A percentile compares a stretch with the other conserved stretches of the same genome.
These are phyloP conservation scores for Glossosoma conforme DNA, from an alignment of 1,140 invertebrate species.

Conservation along the genomic window DNA sequence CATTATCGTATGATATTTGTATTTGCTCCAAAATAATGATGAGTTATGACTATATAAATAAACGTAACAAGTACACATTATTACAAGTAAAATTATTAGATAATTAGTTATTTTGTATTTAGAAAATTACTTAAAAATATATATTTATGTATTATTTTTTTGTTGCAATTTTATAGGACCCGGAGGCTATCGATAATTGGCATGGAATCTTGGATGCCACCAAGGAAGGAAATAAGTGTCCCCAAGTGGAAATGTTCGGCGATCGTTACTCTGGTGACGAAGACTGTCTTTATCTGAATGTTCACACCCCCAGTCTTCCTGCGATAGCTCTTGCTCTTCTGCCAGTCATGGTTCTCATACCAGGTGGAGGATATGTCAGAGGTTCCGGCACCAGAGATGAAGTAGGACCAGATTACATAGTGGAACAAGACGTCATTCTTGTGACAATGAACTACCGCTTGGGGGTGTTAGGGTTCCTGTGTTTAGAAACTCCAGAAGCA, in stretches of 20 bases:
- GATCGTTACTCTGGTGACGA: slow-evolving; percentile 14
- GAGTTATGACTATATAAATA: no score
- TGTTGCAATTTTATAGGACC: slow-evolving; percentile 35
- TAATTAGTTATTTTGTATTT: no score
- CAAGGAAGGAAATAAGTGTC: slow-evolving; percentile 39
- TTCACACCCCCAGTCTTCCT: slow-evolving; percentile 22
- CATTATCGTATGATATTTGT: no score
- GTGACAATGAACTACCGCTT: slow-evolving; percentile 21
- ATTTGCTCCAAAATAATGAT: no score
- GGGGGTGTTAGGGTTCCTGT: slow-evolving; percentile 51
- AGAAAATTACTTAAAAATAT: no score
- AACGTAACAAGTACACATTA: no score
- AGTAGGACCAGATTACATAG: slow-evolving; percentile 17
- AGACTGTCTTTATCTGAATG: slow-evolving; percentile 22
- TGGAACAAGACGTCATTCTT: slow-evolving; percentile 19
- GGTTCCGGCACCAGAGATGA: slow-evolving; percentile 11
- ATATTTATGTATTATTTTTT: neutral
- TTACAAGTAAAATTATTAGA: no score
- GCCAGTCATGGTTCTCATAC: slow-evolving; percentile 61
- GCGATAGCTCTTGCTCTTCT: slow-evolving; percentile 25
- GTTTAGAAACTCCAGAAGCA: slow-evolving; percentile 41
- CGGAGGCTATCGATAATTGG: slow-evolving; percentile 41
- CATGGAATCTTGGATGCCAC: slow-evolving; percentile 42
- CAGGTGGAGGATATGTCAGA: slow-evolving; percentile 51
- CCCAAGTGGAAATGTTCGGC: slow-evolving; percentile 29